Base-by-base conservation (phyloP, 2,888 invertebrate genomes). In the Mesopsocus fuscifrons region DNA sequence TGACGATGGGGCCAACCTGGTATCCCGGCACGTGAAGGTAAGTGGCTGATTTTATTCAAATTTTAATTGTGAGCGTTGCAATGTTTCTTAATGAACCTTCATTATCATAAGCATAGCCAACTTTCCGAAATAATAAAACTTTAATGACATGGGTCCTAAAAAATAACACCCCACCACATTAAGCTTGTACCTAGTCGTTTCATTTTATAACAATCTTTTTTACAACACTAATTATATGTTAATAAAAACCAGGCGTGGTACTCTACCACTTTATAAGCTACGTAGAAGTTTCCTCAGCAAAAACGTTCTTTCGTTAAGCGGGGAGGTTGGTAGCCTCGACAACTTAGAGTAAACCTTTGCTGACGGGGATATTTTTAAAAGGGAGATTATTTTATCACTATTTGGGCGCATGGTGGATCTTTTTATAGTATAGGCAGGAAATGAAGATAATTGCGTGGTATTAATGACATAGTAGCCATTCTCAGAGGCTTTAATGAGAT, bases 401-500 rank as follows among this genome's bases (percentile, higher is more conserved):
- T 6, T 26, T 26, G 26, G 26, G 26, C 26, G 11, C 6, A 26
- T 26, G 26, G 26, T 9, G 26, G 26, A 11, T 26, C 26, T 9
- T 26, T 11, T 26, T 26, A 26, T 6, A 6, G 26, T 26, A 11
- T 11, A 11, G 26, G 26, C 8, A n/a, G 26, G 6, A 11, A 26
- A 9, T 26, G 26, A 26, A 11, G 26, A 26, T 26, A 26, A 26
- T 26, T 26, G 11, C 26, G 11, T 26, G 11, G 26, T 9, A 20
- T 38, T 38, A 38, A 38, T 38, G 38, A 38, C 38, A 38, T 20
- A 38, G 38, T 38, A 38, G 38, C 38, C 38, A 38, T 38, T 38
- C 38, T 21, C 38, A 21, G 15, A 16, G 20, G 20, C 38, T 38
- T 16, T 38, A 38, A 38, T 38, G 38, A 38, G 38, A 38, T 38